Base-by-base conservation (phyloP, 35 echinoderm and acorn worm genomes). In the Lytechinus pictus region DNA sequence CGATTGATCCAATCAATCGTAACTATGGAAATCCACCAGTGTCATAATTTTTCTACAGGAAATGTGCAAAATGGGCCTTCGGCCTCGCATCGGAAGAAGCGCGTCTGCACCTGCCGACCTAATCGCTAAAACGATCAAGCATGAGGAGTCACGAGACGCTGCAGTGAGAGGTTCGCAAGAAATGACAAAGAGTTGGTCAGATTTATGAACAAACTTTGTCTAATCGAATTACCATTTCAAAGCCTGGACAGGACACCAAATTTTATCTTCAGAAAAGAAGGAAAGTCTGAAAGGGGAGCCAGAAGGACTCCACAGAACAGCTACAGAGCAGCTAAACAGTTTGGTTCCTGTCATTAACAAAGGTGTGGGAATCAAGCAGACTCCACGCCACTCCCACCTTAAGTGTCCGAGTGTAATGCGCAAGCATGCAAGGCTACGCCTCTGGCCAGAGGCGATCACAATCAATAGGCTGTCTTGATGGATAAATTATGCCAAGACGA, bases 391-490 rank as follows among this genome's bases (percentile, higher is more conserved):
- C 33, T 44, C 33, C 33, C 33, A 44, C 33, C 33, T 44, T 1
- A 44, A 44, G 33, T n/a, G n/a, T n/a, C n/a, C n/a, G n/a, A n/a
- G n/a, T 44, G 33, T 2, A 44, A 44, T 44, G 33, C 33, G 2
- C 33, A 44, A 44, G 33, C 33, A 44, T 44, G 33, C 33, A 44
- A 44, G 33, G 33, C 33, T 44, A 44, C 33, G 33, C 33, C 33
- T 44, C 33, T 44, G 33, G 33, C 33, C 33, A 44, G 33, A 44
- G 33, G 33, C 33, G 33, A 44, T 56, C 53, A 33, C 57, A 88
- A 88, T 92, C 5, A 88, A 7, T 92, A 95, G 4, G 54, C 52
- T 21, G 95, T 95, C 95, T 95, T 95, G 28, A 10, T 21, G 14
- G 95, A 44, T 11, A 92, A 53, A 51, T 28, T 0, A 8, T 60